Evolutionary conservation across 2,113 vertebrate genomes (phyloP).

Genomic region (Pituophis catenifer): DNA sequence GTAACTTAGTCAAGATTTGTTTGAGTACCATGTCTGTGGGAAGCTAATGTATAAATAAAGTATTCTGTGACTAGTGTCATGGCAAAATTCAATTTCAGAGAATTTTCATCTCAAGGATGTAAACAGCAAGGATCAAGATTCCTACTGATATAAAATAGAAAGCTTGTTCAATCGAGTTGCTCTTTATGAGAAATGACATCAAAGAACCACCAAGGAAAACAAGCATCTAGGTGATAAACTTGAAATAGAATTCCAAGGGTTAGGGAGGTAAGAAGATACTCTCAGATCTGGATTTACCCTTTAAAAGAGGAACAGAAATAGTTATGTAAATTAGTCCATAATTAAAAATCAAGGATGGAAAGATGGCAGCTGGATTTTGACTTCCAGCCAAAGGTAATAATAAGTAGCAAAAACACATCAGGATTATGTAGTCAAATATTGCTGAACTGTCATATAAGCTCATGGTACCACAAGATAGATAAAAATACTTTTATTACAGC

Average conservation of each 20-base stretch:
- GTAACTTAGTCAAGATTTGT: not conserved
- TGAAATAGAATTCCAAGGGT: not conserved
- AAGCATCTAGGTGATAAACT: not conserved
- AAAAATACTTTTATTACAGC: constrained; percentile 4
- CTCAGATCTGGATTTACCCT: not conserved
- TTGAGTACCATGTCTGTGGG: not conserved
- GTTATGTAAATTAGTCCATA: not conserved
- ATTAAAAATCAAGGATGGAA: not conserved
- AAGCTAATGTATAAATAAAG: not conserved
- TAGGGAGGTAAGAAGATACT: not conserved
- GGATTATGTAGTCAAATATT: not conserved
- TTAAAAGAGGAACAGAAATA: not conserved
- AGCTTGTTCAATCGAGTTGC: not conserved
- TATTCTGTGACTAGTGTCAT: not conserved
- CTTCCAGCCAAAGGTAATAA: not conserved
- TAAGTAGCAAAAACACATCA: not conserved
- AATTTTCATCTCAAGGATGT: not conserved
- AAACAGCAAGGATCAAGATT: not conserved
- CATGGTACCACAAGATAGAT: not conserved
- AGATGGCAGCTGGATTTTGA: not conserved
- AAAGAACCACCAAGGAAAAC: not conserved
- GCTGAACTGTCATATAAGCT: not conserved
- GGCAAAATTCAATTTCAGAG: not conserved
- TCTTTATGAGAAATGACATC: not conserved
- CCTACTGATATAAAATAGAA: not conserved